Conservation (phyloP, 2,113 vertebrate genomes). For the Electrona antarctica region DNA sequence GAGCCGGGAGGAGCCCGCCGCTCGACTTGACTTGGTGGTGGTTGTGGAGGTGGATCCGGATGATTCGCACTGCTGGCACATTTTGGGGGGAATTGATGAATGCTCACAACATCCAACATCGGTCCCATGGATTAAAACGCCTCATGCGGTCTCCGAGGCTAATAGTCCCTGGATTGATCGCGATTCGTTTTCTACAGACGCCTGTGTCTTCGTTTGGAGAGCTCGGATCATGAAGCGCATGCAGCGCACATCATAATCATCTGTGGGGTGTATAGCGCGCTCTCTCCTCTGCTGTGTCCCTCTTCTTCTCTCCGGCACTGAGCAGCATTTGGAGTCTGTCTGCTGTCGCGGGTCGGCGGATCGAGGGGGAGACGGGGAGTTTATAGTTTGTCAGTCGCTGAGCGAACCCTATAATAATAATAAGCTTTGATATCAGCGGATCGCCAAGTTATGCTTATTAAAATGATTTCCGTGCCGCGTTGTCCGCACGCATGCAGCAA, state of each 20-base stretch:
- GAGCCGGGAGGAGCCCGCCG: conserved; percentile 59
- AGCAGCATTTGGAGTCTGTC: conserved; percentile 37
- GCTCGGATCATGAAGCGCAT: conserved; percentile 16
- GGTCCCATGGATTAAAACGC: conserved; percentile 10
- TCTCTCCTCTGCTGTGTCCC: conserved; percentile 22
- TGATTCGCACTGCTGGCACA: conserved; percentile 73
- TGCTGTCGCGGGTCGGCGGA: too few relatives aligned
- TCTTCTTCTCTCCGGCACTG: conserved; percentile 38
- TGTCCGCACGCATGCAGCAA: conserved; percentile 41
- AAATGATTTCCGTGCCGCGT: conserved; percentile 48
- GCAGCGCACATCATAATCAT: conserved; percentile 19
- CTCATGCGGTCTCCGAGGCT: too few relatives aligned
- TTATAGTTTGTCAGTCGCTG: conserved; percentile 39
- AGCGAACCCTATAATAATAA: conserved; percentile 19
- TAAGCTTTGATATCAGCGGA: conserved; percentile 31
- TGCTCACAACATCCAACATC: conserved; percentile 46
- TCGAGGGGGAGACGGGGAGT: conserved; percentile 46
- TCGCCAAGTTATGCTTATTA: conserved; percentile 39
- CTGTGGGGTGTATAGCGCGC: conserved; percentile 12
- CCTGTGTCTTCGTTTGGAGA: conserved; percentile 35
- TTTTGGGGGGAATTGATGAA: conserved; percentile 50
- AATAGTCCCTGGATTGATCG: too few relatives aligned
- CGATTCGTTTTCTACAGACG: conserved; percentile 31
- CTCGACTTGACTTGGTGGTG: conserved; percentile 35
- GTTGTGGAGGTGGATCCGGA: conserved; percentile 49